These are phyloP conservation scores for Hermodice carunculata DNA, from an alignment of 2,888 invertebrate genomes.

Conservation along the genomic window DNA sequence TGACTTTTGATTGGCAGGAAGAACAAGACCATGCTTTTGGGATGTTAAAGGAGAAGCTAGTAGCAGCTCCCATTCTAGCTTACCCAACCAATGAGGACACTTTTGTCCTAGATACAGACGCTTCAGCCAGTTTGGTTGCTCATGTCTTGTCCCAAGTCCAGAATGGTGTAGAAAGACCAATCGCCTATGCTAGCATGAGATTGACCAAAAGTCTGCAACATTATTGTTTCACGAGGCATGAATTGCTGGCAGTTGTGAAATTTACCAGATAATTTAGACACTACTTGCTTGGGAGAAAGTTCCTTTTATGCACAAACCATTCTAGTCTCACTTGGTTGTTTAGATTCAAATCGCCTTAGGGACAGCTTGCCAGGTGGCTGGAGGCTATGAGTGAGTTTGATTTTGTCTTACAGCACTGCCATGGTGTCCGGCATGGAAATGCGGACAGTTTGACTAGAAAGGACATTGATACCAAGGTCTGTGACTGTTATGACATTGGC, in stretches of 20 bases:
- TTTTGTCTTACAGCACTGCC: slow-evolving; percentile 16
- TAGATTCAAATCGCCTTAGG: slow-evolving; percentile 24
- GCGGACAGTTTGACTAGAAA: slow-evolving; percentile 24
- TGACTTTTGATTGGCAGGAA: too few species aligned
- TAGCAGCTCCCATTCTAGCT: too few species aligned
- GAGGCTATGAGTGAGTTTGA: slow-evolving; percentile 29
- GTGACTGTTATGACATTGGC: not conserved
- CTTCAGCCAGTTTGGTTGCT: too few species aligned
- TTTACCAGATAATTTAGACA: slow-evolving; percentile 7
- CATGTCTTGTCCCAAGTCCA: not conserved
- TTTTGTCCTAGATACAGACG: too few species aligned
- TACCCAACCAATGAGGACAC: too few species aligned
- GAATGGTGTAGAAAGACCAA: not conserved
- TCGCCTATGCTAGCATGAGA: not conserved
- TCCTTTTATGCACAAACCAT: slow-evolving; percentile 23
- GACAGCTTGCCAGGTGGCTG: slow-evolving; percentile 26
- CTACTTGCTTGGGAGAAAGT: slow-evolving; percentile 1
- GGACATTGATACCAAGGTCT: not conserved
- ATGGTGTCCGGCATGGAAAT: slow-evolving; percentile 22
- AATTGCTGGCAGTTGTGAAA: slow-evolving; percentile 20
- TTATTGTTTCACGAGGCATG: not conserved
- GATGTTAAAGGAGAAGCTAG: too few species aligned
- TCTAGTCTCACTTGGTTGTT: slow-evolving; percentile 17
- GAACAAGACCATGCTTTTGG: too few species aligned
- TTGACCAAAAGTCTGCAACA: not conserved